Percentiles rank a stretch among this genome's conserved stretches.
Evolutionary conservation across 2,797 vertebrate genomes (phyloP).

Genomic region (Cetoscarus ocellatus): DNA sequence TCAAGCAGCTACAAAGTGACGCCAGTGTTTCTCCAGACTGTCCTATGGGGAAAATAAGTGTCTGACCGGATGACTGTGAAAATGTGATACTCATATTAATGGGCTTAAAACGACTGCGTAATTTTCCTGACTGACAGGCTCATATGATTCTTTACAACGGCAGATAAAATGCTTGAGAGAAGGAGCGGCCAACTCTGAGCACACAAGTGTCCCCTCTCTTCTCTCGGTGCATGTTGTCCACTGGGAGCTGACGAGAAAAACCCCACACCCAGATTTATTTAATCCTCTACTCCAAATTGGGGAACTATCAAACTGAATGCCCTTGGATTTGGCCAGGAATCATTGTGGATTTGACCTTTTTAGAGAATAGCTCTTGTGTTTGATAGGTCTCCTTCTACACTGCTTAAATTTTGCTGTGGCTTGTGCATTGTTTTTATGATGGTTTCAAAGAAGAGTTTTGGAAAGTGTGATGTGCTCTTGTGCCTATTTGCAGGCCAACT

Average conservation of each 20-base stretch:
- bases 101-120: slow-evolving; percentile 34
- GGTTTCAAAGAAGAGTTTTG: slow-evolving; percentile 71
- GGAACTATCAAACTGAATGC: slow-evolving; percentile 29
- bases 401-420: not conserved
- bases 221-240: slow-evolving; percentile 6
- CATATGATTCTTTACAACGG: slow-evolving; percentile 47
- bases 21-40: slow-evolving; percentile 29
- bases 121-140: slow-evolving; percentile 59
- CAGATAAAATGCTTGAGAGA: slow-evolving; percentile 19
- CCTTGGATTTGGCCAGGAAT: slow-evolving; percentile 19
- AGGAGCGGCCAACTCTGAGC: not conserved
- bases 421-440: slow-evolving; percentile 39
- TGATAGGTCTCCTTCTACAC: not conserved
- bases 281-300: slow-evolving; percentile 31
- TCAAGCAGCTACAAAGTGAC: slow-evolving; percentile 1
- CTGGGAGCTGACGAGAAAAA: slow-evolving; percentile 21
- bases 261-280: not conserved
- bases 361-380: not conserved
- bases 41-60: slow-evolving; percentile 46
- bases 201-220: not conserved
- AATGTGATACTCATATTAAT: slow-evolving; percentile 29
- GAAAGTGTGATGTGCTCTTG: slow-evolving; percentile 82
- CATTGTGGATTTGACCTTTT: slow-evolving; percentile 1
- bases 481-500: slow-evolving; percentile 86
- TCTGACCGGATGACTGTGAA: slow-evolving; percentile 35